Percentiles rank a stretch among this genome's conserved stretches.
Conservation (phyloP, 2,888 invertebrate species). For the Portevinia maculata region DNA sequence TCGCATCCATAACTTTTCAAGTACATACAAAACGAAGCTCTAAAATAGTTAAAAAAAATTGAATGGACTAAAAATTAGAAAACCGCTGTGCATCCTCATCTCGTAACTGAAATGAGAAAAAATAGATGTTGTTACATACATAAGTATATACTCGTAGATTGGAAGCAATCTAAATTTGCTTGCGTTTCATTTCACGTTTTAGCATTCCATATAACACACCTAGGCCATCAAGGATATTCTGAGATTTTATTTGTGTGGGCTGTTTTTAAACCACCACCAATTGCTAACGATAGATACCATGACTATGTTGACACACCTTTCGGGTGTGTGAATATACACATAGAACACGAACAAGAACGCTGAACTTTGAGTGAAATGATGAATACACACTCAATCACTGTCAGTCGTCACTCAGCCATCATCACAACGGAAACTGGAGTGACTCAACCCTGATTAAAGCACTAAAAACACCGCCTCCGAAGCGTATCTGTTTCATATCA, state of each 20-base stretch:
- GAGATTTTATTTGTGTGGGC: constrained; percentile 11
- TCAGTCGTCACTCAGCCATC: constrained; percentile 58
- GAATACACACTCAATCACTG: constrained; percentile 66
- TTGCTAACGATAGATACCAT: constrained; percentile 4
- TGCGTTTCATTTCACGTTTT: constrained; percentile 31
- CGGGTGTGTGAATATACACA: background rate
- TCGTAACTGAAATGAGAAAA: background rate
- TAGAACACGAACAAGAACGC: constrained; percentile 4
- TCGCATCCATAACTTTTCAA: constrained; percentile 35
- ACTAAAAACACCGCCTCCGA: constrained; percentile 13
- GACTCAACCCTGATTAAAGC: constrained; percentile 61
- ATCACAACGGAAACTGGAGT: constrained; percentile 34
- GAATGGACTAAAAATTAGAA: background rate
- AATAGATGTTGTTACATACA: background rate
- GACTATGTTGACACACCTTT: constrained; percentile 45
- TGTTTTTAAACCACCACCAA: constrained; percentile 4
- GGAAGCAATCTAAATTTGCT: constrained; percentile 35
- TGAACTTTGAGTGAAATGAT: constrained; percentile 52
- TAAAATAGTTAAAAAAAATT: constrained; percentile 6
- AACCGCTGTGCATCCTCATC: background rate
- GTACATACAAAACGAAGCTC: background rate
- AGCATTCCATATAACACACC: constrained; percentile 14
- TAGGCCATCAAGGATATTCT: constrained; percentile 37
- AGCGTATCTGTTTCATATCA: constrained; percentile 36
- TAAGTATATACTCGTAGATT: too few species aligned